Base-by-base conservation (phyloP, 53 echinoderm and acorn worm species). In the Astropecten irregularis region DNA sequence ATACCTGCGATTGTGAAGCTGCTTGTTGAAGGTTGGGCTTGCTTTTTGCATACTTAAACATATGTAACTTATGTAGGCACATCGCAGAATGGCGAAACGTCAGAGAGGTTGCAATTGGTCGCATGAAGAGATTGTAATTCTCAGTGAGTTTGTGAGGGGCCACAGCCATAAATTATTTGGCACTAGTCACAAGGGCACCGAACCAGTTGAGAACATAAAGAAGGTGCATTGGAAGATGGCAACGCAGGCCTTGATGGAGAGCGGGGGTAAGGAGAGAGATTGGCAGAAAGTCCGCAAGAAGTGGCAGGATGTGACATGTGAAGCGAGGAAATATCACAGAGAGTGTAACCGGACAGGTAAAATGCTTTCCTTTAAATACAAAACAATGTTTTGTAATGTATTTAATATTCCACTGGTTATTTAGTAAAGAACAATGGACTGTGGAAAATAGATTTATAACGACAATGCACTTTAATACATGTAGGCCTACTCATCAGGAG, bases 241-340 rank as follows among this genome's bases (percentile, higher is more conserved):
- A 9, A 40, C 40, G 5, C 23, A 57, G 3, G 40, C 1, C 0
- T 18, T 40, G 4, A 23, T 1, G 23, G 39, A 1, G 3, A 38
- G 39, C 22, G 74, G 74, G 20, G 64, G 64, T 2, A 16, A 30
- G 37, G n/a, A 64, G 20, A 29, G 34, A 37, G 74, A 74, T 23
- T 56, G 74, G 74, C 25, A 23, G 3, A 56, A 56, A 74, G 30
- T 72, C 9, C 8, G 36, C 18, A 53, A 52, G 46, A 72, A 72
- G 52, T 35, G 53, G 72, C 53, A 52, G 27, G 74, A 74, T 40
- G n/a, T 55, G 1, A 25, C 56, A 3, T 37, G 74, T 52, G 22
- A 74, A 9, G 56, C 74, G 0, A 74, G 74, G 40, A 38, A 13
- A 0, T 74, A 54, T 20, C 40, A 56, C 56, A 33, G 74, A 33